Evolutionary conservation across 64 coral and sea anemone genomes (phyloP).

Genomic region (Stichodactyla mertensii): DNA sequence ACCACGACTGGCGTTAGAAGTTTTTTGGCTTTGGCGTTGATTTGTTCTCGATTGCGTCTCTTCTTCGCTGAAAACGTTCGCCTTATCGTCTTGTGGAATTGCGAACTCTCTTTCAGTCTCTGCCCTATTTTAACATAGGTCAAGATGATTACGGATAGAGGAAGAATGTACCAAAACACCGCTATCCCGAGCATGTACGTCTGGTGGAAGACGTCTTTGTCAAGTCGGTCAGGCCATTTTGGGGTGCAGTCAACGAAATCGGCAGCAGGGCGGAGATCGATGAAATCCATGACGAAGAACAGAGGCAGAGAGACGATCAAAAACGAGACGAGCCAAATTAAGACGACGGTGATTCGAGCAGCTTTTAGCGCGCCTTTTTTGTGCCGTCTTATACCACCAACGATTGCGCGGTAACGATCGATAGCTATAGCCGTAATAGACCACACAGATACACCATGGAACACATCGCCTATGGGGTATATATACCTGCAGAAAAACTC

Average conservation of each 20-base stretch:
- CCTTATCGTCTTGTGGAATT: constrained; percentile 46
- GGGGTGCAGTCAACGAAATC: constrained; percentile 22
- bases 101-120: constrained; percentile 41
- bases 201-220: constrained; percentile 24
- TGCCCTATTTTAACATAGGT: constrained; percentile 49
- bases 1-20: constrained; percentile 76
- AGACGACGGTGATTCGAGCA: constrained; percentile 1
- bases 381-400: constrained; percentile 17
- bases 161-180: constrained; percentile 63
- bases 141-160: constrained; percentile 27
- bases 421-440: constrained; percentile 67
- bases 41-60: constrained; percentile 21
- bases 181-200: constrained; percentile 35
- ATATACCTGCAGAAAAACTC: constrained; percentile 52
- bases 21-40: constrained; percentile 66
- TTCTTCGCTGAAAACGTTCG: background rate
- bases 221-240: constrained; percentile 2
- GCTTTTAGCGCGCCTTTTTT: background rate
- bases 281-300: constrained; percentile 53
- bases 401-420: constrained; percentile 63
- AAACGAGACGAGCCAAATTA: constrained; percentile 45
- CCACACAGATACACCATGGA: constrained; percentile 72
- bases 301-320: constrained; percentile 48
- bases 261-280: background rate
- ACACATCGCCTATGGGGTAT: constrained; percentile 55